Evolutionary conservation across 23 tunicate species (phyloP).

Genomic region (Styela plicata): DNA sequence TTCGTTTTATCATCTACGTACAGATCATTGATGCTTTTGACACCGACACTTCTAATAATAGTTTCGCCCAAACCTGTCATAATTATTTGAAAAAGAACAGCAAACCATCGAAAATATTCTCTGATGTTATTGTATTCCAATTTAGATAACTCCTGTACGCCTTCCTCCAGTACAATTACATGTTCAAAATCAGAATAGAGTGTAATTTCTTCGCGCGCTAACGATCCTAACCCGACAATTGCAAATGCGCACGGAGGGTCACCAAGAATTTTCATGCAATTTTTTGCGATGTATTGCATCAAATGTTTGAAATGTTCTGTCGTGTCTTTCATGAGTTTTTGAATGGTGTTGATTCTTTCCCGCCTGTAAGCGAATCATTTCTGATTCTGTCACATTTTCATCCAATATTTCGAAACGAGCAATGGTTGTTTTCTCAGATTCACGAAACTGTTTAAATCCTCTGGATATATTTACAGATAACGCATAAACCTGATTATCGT

Average conservation of each 20-base stretch:
- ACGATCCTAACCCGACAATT: constrained; percentile 50
- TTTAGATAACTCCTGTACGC: not conserved
- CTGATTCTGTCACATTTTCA: not conserved
- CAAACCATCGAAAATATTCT: constrained; percentile 57
- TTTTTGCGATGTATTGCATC: constrained; percentile 27
- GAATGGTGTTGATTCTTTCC: not conserved
- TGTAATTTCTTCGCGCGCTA: constrained; percentile 47
- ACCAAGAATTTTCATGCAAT: constrained; percentile 35
- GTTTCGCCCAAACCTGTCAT: constrained; percentile 44
- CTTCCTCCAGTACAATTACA: constrained; percentile 28
- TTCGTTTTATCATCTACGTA: not conserved
- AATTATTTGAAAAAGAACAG: constrained; percentile 33
- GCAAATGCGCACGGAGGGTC: constrained; percentile 37
- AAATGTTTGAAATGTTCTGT: not conserved
- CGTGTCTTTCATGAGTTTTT: not conserved
- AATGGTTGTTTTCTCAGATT: not conserved
- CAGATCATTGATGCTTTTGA: constrained; percentile 3
- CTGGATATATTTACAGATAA: not conserved
- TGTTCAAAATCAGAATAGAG: constrained; percentile 62
- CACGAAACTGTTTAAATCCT: not conserved
- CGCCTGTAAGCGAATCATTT: not conserved
- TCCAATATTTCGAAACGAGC: not conserved
- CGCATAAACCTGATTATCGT: not conserved
- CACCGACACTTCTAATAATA: constrained; percentile 24
- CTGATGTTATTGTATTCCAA: not conserved